Percentiles rank a stretch among this genome's conserved stretches.
Evolutionary conservation across 2,797 vertebrate species (phyloP).

Genomic region (Myripristis murdjan): DNA sequence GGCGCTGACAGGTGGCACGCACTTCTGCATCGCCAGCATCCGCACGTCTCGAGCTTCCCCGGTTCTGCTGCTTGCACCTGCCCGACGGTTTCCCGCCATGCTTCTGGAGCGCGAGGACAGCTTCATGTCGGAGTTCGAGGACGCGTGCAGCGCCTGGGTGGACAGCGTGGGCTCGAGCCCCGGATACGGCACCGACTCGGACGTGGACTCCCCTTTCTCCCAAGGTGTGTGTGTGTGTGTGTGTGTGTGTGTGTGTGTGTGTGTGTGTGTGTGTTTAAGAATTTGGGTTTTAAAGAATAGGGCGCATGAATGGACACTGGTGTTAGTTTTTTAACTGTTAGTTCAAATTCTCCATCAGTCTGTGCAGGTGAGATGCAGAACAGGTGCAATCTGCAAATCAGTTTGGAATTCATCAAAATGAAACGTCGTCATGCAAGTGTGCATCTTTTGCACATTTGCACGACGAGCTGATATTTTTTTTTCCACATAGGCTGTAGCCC

Average conservation of each 20-base stretch:
- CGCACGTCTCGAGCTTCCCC: too few species aligned
- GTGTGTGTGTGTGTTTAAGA: conserved; percentile 2
- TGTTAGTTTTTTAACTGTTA: too few species aligned
- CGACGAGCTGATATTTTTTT: neutral
- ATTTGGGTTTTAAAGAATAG: too few species aligned
- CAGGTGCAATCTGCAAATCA: too few species aligned
- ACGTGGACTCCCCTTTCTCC: conserved; percentile 72
- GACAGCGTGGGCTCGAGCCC: conserved; percentile 78
- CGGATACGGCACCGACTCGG: conserved; percentile 66
- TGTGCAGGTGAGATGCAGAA: too few species aligned
- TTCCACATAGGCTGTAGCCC: conserved; percentile 7
- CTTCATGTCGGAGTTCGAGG: conserved; percentile 82
- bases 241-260: conserved; percentile 8
- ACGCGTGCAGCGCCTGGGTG: conserved; percentile 81
- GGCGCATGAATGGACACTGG: too few species aligned
- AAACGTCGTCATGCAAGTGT: too few species aligned
- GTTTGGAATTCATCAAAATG: too few species aligned
- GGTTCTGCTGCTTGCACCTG: too few species aligned
- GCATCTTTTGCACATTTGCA: neutral
- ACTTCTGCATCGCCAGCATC: too few species aligned
- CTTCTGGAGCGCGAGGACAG: conserved; percentile 77
- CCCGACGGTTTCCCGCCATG: conserved; percentile 65
- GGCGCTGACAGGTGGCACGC: too few species aligned
- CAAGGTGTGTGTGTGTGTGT: conserved; percentile 61
- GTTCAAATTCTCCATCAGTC: too few species aligned